phyloP scores from a whole-genome alignment of 1,140 invertebrate species.

The Drosophila orena region DNA sequence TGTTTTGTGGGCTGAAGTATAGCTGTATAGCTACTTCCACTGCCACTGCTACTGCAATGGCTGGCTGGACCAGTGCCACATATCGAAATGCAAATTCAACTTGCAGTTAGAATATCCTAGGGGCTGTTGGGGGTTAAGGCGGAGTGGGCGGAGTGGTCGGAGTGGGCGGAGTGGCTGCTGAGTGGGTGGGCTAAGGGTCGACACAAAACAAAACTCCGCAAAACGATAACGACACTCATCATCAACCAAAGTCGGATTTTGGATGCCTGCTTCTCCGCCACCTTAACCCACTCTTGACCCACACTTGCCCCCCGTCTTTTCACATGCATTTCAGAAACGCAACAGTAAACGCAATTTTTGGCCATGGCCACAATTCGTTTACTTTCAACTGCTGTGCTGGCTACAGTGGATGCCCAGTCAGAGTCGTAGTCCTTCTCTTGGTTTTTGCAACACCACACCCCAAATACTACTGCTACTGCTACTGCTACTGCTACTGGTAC shows the following conservation, averaged over 20 bases:
- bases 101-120: conserved; percentile 70
- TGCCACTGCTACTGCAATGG: background rate
- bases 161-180: background rate
- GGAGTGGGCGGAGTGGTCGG: background rate
- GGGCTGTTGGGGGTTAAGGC: background rate
- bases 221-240: conserved; percentile 83
- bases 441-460: background rate
- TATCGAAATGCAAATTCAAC: conserved; percentile 81
- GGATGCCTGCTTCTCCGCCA: conserved; percentile 23
- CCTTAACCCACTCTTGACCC: background rate
- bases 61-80: conserved; percentile 48
- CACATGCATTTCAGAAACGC: conserved; percentile 74
- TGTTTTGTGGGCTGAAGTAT: conserved; percentile 59
- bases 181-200: conserved; percentile 9
- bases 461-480: conserved; percentile 9
- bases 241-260: conserved; percentile 81
- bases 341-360: conserved; percentile 71
- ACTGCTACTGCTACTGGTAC: conserved; percentile 14
- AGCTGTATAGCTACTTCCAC: background rate
- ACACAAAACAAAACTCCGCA: conserved; percentile 73
- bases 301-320: conserved; percentile 1
- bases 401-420: conserved; percentile 6
- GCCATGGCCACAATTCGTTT: conserved; percentile 60
- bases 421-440: conserved; percentile 11
- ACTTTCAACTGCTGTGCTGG: conserved; percentile 64